Evolutionary conservation across 2,888 invertebrate species (phyloP).

Genomic region (Timema podura): DNA sequence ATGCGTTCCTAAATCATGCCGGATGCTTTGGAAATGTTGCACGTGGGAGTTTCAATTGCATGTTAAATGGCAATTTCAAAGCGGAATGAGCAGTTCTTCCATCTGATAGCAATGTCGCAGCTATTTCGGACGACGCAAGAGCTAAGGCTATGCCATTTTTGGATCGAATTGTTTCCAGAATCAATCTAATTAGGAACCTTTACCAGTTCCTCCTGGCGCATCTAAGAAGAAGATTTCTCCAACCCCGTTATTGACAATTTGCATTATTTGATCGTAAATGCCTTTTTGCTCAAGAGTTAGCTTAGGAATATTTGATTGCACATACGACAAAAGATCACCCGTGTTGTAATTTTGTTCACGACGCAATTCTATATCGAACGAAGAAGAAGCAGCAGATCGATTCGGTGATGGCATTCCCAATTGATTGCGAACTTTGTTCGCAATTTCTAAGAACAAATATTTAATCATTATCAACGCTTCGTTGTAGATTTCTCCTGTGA

Average conservation of each 20-base stretch:
- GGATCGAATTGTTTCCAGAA: conserved; percentile 16
- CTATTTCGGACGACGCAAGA: conserved; percentile 20
- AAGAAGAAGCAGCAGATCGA: conserved; percentile 18
- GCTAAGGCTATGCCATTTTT: conserved; percentile 5
- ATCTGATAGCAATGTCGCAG: neutral
- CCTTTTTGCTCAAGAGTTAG: conserved; percentile 32
- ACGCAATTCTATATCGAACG: conserved; percentile 33
- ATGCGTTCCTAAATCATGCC: conserved; percentile 15
- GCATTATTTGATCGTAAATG: conserved; percentile 28
- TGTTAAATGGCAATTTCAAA: no score
- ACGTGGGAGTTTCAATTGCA: conserved; percentile 20
- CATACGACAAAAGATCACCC: conserved; percentile 33
- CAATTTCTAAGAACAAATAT: conserved; percentile 20
- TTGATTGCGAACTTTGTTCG: conserved; percentile 17
- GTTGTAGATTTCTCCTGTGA: conserved; percentile 20
- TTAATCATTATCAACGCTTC: conserved; percentile 24
- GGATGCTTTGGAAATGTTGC: conserved; percentile 15
- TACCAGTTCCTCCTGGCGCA: conserved; percentile 19
- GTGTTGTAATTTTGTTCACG: conserved; percentile 35
- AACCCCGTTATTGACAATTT: conserved; percentile 20
- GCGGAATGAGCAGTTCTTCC: no score
- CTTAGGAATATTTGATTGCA: conserved; percentile 35
- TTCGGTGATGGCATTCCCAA: conserved; percentile 23
- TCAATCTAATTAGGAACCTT: conserved; percentile 21
- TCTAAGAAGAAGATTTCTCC: conserved; percentile 23